Evolutionary conservation across 2,888 invertebrate genomes (phyloP), one percentile per base, ranked within the genome.

Genomic region (Boloria euphrosyne): DNA sequence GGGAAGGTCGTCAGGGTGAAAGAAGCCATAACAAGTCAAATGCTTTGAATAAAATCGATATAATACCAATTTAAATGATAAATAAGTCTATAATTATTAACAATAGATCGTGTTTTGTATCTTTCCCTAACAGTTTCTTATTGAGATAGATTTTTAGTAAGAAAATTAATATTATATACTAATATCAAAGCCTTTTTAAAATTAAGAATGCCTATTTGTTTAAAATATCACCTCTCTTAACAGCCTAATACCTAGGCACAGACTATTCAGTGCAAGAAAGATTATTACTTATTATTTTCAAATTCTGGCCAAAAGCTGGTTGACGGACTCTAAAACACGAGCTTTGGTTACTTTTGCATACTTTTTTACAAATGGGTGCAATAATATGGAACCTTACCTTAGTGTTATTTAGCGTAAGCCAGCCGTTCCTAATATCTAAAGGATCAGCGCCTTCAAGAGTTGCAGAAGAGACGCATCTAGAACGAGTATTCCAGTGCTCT

Each of bases 341-440:
- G 4, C 27, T 27, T 4, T 5, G 3, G 22, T 22, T 22, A 22
- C 22, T 22, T 38, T 38, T 31, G 31, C 31, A 31, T 31, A 22
- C 3, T 22, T 22, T 31, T 31, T 31, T 31, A 31, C 31, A 31
- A 31, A 31, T 6, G 7, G 7, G 31, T 6, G 31, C 31, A 7
- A 31, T 0, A 10, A 7, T 7, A 22, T 22, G n/a, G n/a, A 18
- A 44, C 2, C 38, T 69, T 83, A 89, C 89, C 89, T 88, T 82
- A 57, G 80, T 67, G 66, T 81, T 78, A 3, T 80, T 71, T 43
- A 91, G 74, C 0, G 90, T 90, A 17, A 90, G 79, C 91, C 91
- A 92, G 1, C 89, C 90, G 64, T 90, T 90, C 65, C 90, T 85
- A 53, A 90, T 87, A 2, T 87, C 86, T 1, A 74, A 73, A 0